Percentiles rank a stretch among this genome's conserved stretches.
Conservation (phyloP, 2,113 vertebrate genomes). For the Hypomesus transpacificus region DNA sequence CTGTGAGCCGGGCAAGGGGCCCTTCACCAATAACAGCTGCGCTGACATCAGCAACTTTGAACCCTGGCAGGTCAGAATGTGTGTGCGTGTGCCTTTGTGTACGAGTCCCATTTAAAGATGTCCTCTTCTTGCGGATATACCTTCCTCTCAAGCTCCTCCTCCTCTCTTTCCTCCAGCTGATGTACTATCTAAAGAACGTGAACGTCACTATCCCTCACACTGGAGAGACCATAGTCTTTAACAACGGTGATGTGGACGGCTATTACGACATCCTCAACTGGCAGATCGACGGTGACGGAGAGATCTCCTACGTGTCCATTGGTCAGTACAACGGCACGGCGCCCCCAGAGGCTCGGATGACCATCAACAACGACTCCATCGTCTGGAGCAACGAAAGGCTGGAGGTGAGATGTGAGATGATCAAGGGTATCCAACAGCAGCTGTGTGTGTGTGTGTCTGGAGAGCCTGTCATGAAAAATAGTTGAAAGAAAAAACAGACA, state of each 20-base stretch:
- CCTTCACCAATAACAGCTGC: constrained; percentile 64
- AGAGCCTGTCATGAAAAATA: not conserved
- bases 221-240: constrained; percentile 62
- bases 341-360: constrained; percentile 46
- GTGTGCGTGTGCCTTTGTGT: not conserved
- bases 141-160: not conserved
- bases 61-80: constrained; percentile 72
- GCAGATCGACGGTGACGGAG: constrained; percentile 65
- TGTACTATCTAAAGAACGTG: constrained; percentile 80
- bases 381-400: constrained; percentile 72
- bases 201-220: constrained; percentile 69
- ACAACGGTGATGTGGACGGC: constrained; percentile 68
- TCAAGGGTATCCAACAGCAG: not conserved
- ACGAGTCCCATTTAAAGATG: not conserved
- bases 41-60: constrained; percentile 75
- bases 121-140: no score
- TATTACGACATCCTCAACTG: constrained; percentile 82
- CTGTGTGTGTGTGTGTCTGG: not conserved
- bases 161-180: constrained; percentile 63
- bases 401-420: constrained; percentile 61
- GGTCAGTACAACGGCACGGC: constrained; percentile 67
- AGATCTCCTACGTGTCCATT: constrained; percentile 65
- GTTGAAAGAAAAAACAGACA: no score
- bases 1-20: constrained; percentile 63
- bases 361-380: constrained; percentile 66